These are phyloP conservation scores for Ifrita kowaldi DNA, from an alignment of 2,113 vertebrate genomes.

Conservation along the genomic window DNA sequence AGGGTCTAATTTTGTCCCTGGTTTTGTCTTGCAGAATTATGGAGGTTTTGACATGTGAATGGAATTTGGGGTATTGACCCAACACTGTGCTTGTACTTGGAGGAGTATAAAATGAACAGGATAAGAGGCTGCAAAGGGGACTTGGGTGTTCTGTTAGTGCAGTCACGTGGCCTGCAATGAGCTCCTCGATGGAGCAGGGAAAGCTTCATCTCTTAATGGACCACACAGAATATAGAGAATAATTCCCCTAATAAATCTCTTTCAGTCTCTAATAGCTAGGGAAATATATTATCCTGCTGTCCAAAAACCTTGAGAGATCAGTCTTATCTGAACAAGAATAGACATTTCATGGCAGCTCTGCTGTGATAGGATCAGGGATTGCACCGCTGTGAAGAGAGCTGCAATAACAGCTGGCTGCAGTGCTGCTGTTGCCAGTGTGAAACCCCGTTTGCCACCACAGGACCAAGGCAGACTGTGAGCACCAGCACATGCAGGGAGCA, in stretches of 20 bases:
- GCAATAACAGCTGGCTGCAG: not conserved
- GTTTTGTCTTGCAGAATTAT: not conserved
- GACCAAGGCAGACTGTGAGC: not conserved
- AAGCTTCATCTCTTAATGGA: slow-evolving; percentile 20
- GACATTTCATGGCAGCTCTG: not conserved
- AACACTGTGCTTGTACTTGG: not conserved
- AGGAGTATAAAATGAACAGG: not conserved
- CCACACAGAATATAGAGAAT: not conserved
- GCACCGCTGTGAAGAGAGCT: not conserved
- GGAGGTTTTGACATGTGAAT: not conserved
- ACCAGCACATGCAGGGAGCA: not conserved
- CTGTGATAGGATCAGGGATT: not conserved
- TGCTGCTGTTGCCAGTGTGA: not conserved
- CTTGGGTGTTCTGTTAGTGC: not conserved
- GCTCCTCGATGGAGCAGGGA: not conserved
- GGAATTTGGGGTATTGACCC: not conserved
- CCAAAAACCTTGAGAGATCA: not conserved
- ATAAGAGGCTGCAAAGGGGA: not conserved
- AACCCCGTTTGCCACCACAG: not conserved
- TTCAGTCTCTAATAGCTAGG: not conserved
- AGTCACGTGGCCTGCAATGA: not conserved
- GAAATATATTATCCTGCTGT: not conserved
- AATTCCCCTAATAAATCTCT: slow-evolving; percentile 6
- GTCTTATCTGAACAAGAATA: not conserved
- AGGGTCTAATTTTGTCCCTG: not conserved